These are phyloP conservation scores for Euwallacea similis DNA, from an alignment of 1,140 invertebrate species.

Conservation along the genomic window DNA sequence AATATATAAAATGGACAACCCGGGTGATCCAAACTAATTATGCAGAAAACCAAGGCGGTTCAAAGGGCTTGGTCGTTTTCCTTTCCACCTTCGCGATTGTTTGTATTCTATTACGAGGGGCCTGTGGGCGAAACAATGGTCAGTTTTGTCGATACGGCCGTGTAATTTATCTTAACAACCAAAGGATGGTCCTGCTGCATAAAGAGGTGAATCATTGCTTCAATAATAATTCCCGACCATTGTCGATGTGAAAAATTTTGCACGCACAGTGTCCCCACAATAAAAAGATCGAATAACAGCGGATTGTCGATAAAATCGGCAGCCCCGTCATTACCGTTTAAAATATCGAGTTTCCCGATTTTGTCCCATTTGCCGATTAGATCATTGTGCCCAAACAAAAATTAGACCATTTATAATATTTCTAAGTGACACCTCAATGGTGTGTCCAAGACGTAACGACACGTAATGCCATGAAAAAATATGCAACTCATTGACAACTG, in stretches of 20 bases:
- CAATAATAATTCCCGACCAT: neutral
- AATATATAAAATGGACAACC: conserved; percentile 21
- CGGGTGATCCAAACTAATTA: conserved; percentile 29
- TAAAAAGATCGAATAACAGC: conserved; percentile 39
- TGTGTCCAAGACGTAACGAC: conserved; percentile 44
- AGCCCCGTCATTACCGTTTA: conserved; percentile 35
- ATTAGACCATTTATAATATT: conserved; percentile 48
- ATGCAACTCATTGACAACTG: conserved; percentile 46
- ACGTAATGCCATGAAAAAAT: conserved; percentile 43
- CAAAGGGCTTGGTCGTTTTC: conserved; percentile 41
- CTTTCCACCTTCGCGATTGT: conserved; percentile 43
- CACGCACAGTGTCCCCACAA: neutral
- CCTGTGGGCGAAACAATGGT: conserved; percentile 44
- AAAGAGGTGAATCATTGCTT: conserved; percentile 23
- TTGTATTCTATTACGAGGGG: conserved; percentile 40
- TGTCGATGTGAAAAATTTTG: conserved; percentile 3
- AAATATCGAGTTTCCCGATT: conserved; percentile 39
- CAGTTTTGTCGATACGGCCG: conserved; percentile 42
- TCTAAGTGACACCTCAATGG: conserved; percentile 46
- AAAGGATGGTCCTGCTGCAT: conserved; percentile 35
- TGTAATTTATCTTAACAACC: conserved; percentile 41
- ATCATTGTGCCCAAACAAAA: conserved; percentile 40
- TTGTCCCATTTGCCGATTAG: conserved; percentile 18
- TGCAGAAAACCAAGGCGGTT: conserved; percentile 37
- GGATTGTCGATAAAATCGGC: conserved; percentile 35